Base-by-base conservation (phyloP, 1,140 invertebrate genomes). In the Agrypnia vestita region DNA sequence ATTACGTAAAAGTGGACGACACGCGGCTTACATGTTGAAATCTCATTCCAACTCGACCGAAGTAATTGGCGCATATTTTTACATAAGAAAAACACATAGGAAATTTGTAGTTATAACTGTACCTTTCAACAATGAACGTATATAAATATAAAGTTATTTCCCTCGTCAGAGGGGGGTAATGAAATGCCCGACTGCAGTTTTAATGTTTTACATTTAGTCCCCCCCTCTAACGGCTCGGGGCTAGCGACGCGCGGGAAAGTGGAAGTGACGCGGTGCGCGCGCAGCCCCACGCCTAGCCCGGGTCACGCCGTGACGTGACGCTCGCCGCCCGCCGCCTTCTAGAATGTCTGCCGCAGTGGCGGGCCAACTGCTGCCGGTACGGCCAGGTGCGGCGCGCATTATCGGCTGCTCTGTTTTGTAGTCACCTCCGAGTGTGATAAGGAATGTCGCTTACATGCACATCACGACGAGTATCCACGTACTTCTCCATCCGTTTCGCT, bases 101-200 rank as follows among this genome's bases (percentile, higher is more conserved):
- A 83, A 83, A 80, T 80, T 82, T 82, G 82, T 83, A 83, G 82
- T 76, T 83, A 83, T 83, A 75, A 80, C 82, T 83, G 82, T 83
- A 83, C 82, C 82, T 83, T 79, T 83, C 81, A 80, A 80, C 67
- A 74, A 80, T 83, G 77, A 83, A 80, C 79, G 79, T 80, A 80
- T 80, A 71, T 53, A 83, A 83, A 79, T 83, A 83, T 79, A 80
- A 83, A 83, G 61, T 80, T 80, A 76, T 80, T 73, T 80, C 79
- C 82, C 75, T 83, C 82, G 82, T 53, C 13, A 80, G 71, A 77
- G 73, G 64, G 79, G 79, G 79, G 76, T 76, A 76, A 83, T 77
- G 79, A 83, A 83, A 83, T 67, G 78, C 72, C 79, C 13, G 19
- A 73, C 43, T 80, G 82, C 64, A 80, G 69, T 83, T 83, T 83